Evolutionary conservation across 1,140 invertebrate genomes (phyloP).

Genomic region (Protaetia brevitarsis): DNA sequence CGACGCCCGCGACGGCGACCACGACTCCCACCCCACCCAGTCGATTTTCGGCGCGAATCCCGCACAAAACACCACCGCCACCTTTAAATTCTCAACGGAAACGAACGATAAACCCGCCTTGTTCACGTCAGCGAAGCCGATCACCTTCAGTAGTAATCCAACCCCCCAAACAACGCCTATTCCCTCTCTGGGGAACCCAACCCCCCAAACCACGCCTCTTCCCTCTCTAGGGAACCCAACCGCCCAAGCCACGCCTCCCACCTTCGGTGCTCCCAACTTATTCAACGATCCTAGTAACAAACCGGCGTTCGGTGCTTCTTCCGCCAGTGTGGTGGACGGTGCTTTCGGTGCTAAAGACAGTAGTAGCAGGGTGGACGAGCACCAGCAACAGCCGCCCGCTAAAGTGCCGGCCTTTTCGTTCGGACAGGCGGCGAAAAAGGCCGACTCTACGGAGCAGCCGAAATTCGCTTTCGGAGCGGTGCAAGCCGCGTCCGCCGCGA

Average conservation of each 20-base stretch:
- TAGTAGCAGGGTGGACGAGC: constrained; percentile 7
- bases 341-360: too few relatives aligned
- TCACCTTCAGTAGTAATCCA: background rate
- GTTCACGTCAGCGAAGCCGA: background rate
- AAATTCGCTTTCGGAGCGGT: background rate
- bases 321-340: too few relatives aligned
- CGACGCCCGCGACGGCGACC: background rate
- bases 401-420: constrained; percentile 26
- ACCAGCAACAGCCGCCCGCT: constrained; percentile 12
- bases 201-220: background rate
- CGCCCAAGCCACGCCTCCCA: constrained; percentile 22
- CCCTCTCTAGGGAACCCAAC: background rate
- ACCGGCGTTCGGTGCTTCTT: background rate
- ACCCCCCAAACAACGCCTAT: background rate
- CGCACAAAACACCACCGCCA: background rate
- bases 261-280: constrained; percentile 18
- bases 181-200: background rate
- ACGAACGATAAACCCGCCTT: background rate
- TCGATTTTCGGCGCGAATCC: constrained; percentile 22
- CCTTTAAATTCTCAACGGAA: constrained; percentile 16
- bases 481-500: background rate
- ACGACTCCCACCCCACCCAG: background rate
- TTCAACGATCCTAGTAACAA: constrained; percentile 25
- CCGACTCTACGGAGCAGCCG: background rate
- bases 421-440: background rate